A percentile compares a stretch with the other conserved stretches of the same genome.
Evolutionary conservation across 2,888 invertebrate genomes (phyloP).

Genomic region (Dolomedes plantarius): DNA sequence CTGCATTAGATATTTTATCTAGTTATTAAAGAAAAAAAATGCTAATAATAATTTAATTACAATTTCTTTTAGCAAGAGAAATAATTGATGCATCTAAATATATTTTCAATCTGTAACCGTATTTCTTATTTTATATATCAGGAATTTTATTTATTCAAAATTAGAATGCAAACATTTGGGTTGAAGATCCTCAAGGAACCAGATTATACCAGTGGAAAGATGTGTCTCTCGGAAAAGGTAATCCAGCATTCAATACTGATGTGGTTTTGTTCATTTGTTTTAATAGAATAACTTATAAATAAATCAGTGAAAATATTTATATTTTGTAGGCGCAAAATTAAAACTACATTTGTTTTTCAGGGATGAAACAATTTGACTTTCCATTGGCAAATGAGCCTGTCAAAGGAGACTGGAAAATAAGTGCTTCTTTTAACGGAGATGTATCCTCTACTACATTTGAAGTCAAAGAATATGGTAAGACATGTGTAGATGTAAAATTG

Average conservation of each 20-base stretch:
- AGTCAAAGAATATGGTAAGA: slow-evolving; percentile 59
- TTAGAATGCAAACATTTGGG: slow-evolving; percentile 42
- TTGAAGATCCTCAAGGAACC: slow-evolving; percentile 83
- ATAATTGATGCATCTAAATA: too few relatives aligned
- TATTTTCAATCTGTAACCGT: too few relatives aligned
- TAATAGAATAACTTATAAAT: too few relatives aligned
- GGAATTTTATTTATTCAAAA: too few relatives aligned
- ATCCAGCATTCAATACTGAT: background rate
- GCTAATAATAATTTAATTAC: too few relatives aligned
- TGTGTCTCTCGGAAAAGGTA: slow-evolving; percentile 33
- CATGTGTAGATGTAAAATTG: too few relatives aligned
- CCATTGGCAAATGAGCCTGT: slow-evolving; percentile 76
- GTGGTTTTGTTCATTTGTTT: background rate
- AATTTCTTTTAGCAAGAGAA: too few relatives aligned
- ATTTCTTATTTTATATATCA: too few relatives aligned
- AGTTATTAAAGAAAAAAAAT: too few relatives aligned
- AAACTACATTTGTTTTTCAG: slow-evolving; percentile 68
- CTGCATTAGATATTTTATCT: too few relatives aligned
- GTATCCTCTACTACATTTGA: slow-evolving; percentile 25
- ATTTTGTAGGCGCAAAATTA: too few relatives aligned
- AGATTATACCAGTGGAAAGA: slow-evolving; percentile 86
- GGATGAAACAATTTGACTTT: slow-evolving; percentile 75
- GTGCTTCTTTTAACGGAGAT: slow-evolving; percentile 72
- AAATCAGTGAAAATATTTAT: too few relatives aligned
- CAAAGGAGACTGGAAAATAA: slow-evolving; percentile 76